Conservation (phyloP, 2,797 vertebrate genomes). For the Melanotaenia boesemani region DNA sequence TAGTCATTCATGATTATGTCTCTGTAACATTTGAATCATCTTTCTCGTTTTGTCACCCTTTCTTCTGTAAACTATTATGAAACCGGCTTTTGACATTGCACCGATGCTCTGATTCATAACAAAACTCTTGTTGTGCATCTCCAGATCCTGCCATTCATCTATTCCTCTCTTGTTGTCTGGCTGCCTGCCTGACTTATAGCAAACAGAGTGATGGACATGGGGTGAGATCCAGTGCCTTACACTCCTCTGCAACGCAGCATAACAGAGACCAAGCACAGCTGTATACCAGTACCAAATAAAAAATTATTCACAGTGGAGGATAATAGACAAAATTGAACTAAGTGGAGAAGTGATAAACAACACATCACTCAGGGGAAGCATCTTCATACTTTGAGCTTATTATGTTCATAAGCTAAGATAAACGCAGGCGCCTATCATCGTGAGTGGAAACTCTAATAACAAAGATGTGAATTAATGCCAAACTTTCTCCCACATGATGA, state of each 20-base stretch:
- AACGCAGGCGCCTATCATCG: slow-evolving; percentile 62
- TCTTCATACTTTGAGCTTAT: slow-evolving; percentile 72
- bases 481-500: slow-evolving; percentile 50
- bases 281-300: slow-evolving; percentile 48
- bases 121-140: slow-evolving; percentile 38
- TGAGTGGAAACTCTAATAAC: slow-evolving; percentile 57
- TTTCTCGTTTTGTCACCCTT: slow-evolving; percentile 2
- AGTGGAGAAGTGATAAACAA: slow-evolving; percentile 64
- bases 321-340: slow-evolving; percentile 56
- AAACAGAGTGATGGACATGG: slow-evolving; percentile 65
- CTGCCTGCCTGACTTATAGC: slow-evolving; percentile 62
- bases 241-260: slow-evolving; percentile 57
- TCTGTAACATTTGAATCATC: slow-evolving; percentile 34
- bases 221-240: slow-evolving; percentile 61
- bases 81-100: slow-evolving; percentile 21
- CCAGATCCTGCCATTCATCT: slow-evolving; percentile 60
- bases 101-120: slow-evolving; percentile 43
- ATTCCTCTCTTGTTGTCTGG: slow-evolving; percentile 56
- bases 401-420: slow-evolving; percentile 71
- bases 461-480: slow-evolving; percentile 67
- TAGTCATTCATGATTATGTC: slow-evolving; percentile 50
- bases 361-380: slow-evolving; percentile 45
- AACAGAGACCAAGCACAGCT: slow-evolving; percentile 50
- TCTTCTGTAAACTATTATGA: slow-evolving; percentile 7
- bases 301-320: slow-evolving; percentile 51